These are phyloP conservation scores for Procavia capensis DNA, from an alignment of 2,113 vertebrate species.

Conservation along the genomic window DNA sequence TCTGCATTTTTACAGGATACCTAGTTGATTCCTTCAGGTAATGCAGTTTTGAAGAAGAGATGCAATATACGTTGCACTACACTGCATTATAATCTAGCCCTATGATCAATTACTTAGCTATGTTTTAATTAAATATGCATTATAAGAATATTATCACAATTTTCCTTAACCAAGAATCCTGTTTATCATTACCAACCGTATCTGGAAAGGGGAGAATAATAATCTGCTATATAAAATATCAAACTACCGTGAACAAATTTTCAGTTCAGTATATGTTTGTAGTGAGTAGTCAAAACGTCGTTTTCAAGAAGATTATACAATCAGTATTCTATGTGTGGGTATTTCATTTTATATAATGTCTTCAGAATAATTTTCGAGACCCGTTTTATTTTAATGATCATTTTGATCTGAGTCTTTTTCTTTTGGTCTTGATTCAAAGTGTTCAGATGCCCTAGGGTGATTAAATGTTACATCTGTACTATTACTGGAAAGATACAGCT, in stretches of 20 bases:
- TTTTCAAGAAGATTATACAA: background rate
- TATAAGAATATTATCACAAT: background rate
- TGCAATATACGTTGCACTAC: background rate
- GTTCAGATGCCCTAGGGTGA: background rate
- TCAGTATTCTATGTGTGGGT: background rate
- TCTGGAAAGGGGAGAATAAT: background rate
- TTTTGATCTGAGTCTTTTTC: background rate
- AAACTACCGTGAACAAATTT: background rate
- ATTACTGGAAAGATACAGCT: background rate
- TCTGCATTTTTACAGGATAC: background rate
- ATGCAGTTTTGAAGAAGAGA: background rate
- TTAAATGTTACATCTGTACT: background rate
- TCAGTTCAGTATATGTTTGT: background rate
- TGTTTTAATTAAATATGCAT: background rate
- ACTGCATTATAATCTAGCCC: fast-evolving
- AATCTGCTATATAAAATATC: background rate
- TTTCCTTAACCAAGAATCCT: background rate
- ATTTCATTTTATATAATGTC: background rate
- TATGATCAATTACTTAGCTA: background rate
- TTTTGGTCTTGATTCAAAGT: background rate
- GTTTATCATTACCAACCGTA: background rate
- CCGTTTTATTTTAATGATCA: background rate
- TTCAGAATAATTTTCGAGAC: background rate
- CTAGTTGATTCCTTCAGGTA: background rate
- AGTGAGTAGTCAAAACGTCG: background rate